phyloP scores from a whole-genome alignment of 1,140 invertebrate species.

The Ctenoplectra terminalis region DNA sequence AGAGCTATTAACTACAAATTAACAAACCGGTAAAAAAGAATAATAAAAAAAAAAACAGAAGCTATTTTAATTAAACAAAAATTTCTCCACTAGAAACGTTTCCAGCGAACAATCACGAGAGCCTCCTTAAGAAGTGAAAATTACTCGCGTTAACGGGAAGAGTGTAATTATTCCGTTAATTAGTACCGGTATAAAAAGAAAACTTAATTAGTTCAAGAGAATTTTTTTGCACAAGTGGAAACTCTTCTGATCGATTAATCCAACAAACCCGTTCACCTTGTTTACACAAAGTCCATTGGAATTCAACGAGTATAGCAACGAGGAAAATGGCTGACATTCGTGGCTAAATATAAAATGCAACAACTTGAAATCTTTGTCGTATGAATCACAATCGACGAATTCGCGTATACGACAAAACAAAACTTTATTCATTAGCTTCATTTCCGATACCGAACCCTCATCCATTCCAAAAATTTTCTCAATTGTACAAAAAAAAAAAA shows the following conservation, averaged over 20 bases:
- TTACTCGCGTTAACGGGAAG: not conserved
- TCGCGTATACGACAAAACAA: too few relatives aligned
- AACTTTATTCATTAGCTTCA: too few relatives aligned
- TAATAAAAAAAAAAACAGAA: not conserved
- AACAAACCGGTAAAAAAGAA: not conserved
- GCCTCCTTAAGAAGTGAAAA: not conserved
- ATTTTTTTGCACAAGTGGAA: slow-evolving; percentile 18
- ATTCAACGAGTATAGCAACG: slow-evolving; percentile 16
- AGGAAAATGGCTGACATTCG: not conserved
- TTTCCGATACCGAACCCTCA: too few relatives aligned
- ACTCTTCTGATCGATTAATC: slow-evolving; percentile 9
- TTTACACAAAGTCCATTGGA: not conserved
- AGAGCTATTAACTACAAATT: too few relatives aligned
- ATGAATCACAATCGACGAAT: not conserved
- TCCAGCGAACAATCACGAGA: not conserved
- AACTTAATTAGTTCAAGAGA: not conserved
- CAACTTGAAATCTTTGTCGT: too few relatives aligned
- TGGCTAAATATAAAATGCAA: slow-evolving; percentile 1
- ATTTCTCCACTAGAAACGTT: not conserved
- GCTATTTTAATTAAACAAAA: not conserved
- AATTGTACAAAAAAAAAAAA: too few relatives aligned
- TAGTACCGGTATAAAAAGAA: slow-evolving; percentile 3
- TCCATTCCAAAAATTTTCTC: too few relatives aligned
- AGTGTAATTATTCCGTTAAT: slow-evolving; percentile 28
- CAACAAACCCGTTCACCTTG: slow-evolving; percentile 32